Evolutionary conservation across 2,888 invertebrate species (phyloP).

Genomic region (Cryptus viduatorius): DNA sequence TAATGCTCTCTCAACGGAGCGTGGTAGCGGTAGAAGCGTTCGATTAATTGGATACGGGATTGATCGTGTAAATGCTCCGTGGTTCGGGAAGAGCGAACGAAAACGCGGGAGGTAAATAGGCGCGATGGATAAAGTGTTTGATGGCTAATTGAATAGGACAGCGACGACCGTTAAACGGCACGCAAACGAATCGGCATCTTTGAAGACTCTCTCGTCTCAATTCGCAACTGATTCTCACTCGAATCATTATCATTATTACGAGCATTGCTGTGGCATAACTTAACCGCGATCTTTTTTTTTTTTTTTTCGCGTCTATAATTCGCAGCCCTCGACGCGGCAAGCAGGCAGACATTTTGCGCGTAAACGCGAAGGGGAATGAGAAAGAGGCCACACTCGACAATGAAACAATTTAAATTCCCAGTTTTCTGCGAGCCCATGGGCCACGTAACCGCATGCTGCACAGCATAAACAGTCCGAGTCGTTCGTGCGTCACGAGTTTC

Average conservation of each 20-base stretch:
- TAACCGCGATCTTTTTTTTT: not conserved
- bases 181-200: conserved; percentile 25
- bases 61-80: conserved; percentile 52
- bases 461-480: conserved; percentile 38
- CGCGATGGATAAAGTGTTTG: not conserved
- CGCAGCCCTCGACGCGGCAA: not conserved
- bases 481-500: conserved; percentile 63
- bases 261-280: not conserved
- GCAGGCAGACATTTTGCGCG: not conserved
- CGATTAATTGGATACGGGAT: conserved; percentile 65
- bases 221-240: not conserved
- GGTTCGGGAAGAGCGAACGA: not conserved
- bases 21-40: conserved; percentile 50
- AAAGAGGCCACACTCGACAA: conserved; percentile 53
- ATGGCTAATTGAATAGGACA: conserved; percentile 21
- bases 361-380: conserved; percentile 13
- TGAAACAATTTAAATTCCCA: conserved; percentile 71
- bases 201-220: not conserved
- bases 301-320: not conserved
- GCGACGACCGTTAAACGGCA: not conserved
- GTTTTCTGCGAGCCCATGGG: conserved; percentile 28
- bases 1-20: not conserved
- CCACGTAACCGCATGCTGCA: conserved; percentile 34
- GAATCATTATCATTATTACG: not conserved
- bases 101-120: not conserved